phyloP scores from a whole-genome alignment of 2,888 invertebrate genomes.

The Lasioglossum figueresi region DNA sequence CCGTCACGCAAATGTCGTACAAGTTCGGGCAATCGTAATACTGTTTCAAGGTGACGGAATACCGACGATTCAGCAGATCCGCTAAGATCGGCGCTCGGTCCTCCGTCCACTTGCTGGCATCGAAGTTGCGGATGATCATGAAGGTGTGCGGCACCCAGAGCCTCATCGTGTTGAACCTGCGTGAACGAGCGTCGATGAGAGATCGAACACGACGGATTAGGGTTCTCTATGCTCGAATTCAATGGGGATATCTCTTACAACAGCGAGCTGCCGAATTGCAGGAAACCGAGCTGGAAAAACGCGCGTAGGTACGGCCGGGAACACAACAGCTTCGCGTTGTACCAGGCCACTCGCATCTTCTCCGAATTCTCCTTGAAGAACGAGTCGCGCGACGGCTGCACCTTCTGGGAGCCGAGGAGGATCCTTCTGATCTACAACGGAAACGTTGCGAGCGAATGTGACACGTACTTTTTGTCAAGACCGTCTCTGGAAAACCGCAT shows the following conservation, averaged over 20 bases:
- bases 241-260: conserved; percentile 85
- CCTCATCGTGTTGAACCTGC: conserved; percentile 86
- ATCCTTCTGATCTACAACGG: conserved; percentile 83
- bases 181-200: conserved; percentile 43
- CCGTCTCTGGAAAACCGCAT: too few relatives aligned
- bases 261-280: conserved; percentile 88
- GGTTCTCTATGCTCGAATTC: not conserved
- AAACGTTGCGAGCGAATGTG: conserved; percentile 39
- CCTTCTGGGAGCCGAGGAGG: conserved; percentile 73
- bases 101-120: conserved; percentile 72
- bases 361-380: conserved; percentile 79
- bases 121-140: conserved; percentile 85
- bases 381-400: conserved; percentile 58
- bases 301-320: conserved; percentile 87
- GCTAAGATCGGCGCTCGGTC: conserved; percentile 83
- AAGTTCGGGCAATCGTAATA: conserved; percentile 51
- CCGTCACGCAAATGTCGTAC: conserved; percentile 53
- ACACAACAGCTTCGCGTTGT: conserved; percentile 88
- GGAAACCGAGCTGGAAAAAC: conserved; percentile 87
- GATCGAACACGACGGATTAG: too few relatives aligned
- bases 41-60: conserved; percentile 37
- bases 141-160: conserved; percentile 87
- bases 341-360: conserved; percentile 86
- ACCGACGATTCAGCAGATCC: conserved; percentile 79
- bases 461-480: not conserved